A percentile compares a stretch with the other conserved stretches of the same genome.
Conservation (phyloP, 2,888 invertebrate species). For the Carpatolechia fugitivella region DNA sequence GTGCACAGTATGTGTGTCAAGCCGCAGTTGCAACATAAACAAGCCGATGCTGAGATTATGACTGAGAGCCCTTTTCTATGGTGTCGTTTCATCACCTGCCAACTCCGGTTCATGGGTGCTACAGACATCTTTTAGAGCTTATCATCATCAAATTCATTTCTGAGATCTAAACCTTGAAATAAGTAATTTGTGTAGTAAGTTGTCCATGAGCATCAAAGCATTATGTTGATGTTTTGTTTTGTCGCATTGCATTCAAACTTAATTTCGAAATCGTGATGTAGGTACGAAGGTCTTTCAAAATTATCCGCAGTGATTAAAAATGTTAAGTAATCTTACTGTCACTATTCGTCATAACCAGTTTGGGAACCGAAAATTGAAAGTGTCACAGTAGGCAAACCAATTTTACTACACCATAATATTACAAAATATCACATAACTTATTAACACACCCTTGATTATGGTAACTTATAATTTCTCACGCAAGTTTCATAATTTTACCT, state of each 20-base stretch:
- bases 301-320: slow-evolving; percentile 8
- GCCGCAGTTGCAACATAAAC: slow-evolving; percentile 52
- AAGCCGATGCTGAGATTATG: slow-evolving; percentile 50
- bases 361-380: background rate
- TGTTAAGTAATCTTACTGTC: slow-evolving; percentile 8
- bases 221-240: too few relatives aligned
- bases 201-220: too few relatives aligned
- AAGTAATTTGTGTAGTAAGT: too few relatives aligned
- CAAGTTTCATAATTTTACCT: background rate
- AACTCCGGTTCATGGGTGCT: slow-evolving; percentile 13
- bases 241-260: background rate
- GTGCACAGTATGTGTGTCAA: slow-evolving; percentile 67
- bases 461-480: background rate
- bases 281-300: slow-evolving; percentile 1
- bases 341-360: slow-evolving; percentile 9
- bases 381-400: background rate
- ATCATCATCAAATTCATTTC: background rate
- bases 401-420: background rate
- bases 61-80: slow-evolving; percentile 67
- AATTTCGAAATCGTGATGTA: background rate
- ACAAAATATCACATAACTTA: background rate
- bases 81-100: slow-evolving; percentile 41
- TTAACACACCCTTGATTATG: background rate
- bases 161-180: background rate
- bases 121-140: background rate